A percentile compares a stretch with the other conserved stretches of the same genome.
These are phyloP conservation scores for Phrynocephalus forsythii DNA, from an alignment of 2,797 vertebrate species.

Conservation along the genomic window DNA sequence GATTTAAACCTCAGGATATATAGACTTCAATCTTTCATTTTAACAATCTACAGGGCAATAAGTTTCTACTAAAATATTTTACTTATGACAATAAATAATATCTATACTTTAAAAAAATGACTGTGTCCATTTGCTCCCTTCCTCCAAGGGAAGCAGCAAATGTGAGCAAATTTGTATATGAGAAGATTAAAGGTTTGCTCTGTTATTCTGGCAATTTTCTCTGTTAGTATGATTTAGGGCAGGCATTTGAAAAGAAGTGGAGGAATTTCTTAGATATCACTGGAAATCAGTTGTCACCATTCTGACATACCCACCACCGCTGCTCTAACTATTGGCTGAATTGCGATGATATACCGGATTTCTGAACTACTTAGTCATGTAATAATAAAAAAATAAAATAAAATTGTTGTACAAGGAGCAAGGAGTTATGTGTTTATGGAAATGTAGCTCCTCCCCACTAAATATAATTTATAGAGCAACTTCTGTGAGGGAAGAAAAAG, in stretches of 20 bases:
- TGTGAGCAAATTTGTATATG: not conserved
- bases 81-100: constrained; percentile 2
- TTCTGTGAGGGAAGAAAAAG: not conserved
- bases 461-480: not conserved
- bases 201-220: not conserved
- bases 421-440: not conserved
- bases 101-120: constrained; percentile 17
- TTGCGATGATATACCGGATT: not conserved
- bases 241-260: not conserved
- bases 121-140: not conserved
- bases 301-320: not conserved
- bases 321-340: not conserved
- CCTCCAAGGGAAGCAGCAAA: not conserved
- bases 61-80: constrained; percentile 16
- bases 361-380: not conserved
- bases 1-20: not conserved
- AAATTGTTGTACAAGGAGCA: not conserved
- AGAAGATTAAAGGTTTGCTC: not conserved
- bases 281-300: too few relatives aligned
- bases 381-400: not conserved
- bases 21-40: not conserved
- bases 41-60: not conserved
- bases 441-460: not conserved
- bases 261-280: too few relatives aligned
- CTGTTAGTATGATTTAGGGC: too few relatives aligned